Percentiles rank a stretch among this genome's conserved stretches.
These are phyloP conservation scores for Colostygia pectinataria DNA, from an alignment of 2,888 invertebrate genomes.

Conservation along the genomic window DNA sequence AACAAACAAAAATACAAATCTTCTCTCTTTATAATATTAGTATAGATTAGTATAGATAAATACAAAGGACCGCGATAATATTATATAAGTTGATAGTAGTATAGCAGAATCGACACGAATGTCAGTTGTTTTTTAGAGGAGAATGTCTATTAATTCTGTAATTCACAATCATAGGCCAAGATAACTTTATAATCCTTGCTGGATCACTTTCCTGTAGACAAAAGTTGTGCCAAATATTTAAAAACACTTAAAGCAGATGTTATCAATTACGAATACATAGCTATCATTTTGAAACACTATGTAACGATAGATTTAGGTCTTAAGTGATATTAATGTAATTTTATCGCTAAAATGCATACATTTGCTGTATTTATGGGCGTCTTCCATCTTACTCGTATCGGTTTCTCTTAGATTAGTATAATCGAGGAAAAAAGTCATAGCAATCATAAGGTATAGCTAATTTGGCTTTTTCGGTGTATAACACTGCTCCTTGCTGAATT, in stretches of 20 bases:
- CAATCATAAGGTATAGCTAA: slow-evolving; percentile 19
- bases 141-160: no score
- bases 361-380: slow-evolving; percentile 82
- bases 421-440: slow-evolving; percentile 48
- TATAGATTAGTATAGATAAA: no score
- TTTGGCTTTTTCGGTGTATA: slow-evolving; percentile 40
- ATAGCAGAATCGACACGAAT: no score
- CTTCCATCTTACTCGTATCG: slow-evolving; percentile 78
- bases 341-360: slow-evolving; percentile 75
- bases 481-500: slow-evolving; percentile 34
- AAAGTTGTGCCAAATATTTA: slow-evolving; percentile 73
- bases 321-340: slow-evolving; percentile 77
- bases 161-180: slow-evolving; percentile 16
- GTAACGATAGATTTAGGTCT: slow-evolving; percentile 66
- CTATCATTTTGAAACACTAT: slow-evolving; percentile 54
- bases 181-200: slow-evolving; percentile 27
- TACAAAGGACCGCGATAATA: no score
- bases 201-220: slow-evolving; percentile 33
- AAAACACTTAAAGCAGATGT: slow-evolving; percentile 56
- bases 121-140: no score
- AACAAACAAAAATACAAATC: no score
- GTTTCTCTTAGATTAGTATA: slow-evolving; percentile 66
- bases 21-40: no score
- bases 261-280: slow-evolving; percentile 66
- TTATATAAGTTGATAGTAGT: no score